phyloP scores from a whole-genome alignment of 2,888 invertebrate species.

The Barypeithes pellucidus region DNA sequence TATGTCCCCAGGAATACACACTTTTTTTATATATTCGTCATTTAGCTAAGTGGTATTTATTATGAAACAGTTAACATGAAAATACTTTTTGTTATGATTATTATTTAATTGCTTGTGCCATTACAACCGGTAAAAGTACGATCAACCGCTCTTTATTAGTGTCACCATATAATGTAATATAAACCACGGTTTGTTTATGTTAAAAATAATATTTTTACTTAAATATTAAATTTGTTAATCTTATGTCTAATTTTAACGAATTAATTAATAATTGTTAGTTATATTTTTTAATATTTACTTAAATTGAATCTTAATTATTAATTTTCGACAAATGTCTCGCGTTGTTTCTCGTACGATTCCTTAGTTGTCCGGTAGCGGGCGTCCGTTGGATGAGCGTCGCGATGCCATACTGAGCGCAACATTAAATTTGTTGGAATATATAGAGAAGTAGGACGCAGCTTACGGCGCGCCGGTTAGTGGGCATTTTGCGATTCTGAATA shows the following conservation, averaged over 20 bases:
- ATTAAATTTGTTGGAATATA: constrained; percentile 47
- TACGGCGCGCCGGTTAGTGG: neutral
- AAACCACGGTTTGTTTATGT: neutral
- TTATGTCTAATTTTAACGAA: too few species aligned
- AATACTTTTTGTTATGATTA: neutral
- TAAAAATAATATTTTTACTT: neutral
- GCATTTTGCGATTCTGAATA: constrained; percentile 3
- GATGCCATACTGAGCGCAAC: constrained; percentile 43
- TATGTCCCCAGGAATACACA: neutral
- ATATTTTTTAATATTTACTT: neutral
- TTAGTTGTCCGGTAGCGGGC: neutral
- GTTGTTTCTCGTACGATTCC: constrained; percentile 5
- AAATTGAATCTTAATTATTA: neutral
- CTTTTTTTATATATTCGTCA: neutral
- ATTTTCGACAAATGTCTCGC: neutral
- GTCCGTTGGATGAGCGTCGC: constrained; percentile 31
- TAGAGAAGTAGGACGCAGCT: constrained; percentile 32
- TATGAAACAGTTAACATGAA: too few species aligned
- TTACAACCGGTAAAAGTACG: neutral
- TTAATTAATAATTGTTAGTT: neutral
- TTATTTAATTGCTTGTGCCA: neutral
- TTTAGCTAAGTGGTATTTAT: neutral
- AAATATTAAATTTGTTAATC: too few species aligned
- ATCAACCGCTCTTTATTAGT: neutral
- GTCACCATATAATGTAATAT: neutral